Evolutionary conservation across 2,797 vertebrate species (phyloP).

Genomic region (Notolepis coatsorum): DNA sequence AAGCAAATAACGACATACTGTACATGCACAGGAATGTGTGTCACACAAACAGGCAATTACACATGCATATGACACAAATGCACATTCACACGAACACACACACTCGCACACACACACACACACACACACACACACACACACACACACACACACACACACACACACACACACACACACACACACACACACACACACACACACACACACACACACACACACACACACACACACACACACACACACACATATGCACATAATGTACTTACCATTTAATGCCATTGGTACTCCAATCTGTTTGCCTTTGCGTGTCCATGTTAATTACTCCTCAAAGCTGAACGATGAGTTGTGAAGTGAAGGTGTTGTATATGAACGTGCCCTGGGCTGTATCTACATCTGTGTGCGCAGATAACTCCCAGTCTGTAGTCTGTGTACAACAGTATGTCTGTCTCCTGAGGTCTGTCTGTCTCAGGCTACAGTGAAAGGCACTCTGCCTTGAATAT

Average conservation of each 20-base stretch:
- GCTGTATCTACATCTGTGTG: constrained; percentile 16
- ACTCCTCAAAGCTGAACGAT: constrained; percentile 52
- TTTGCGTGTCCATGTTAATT: constrained; percentile 56
- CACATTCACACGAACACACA: no score
- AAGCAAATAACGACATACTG: no score
- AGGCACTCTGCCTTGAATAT: no score
- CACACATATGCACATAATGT: neutral
- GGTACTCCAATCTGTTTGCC: constrained; percentile 36
- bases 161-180: constrained; percentile 19
- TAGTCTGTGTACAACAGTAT: neutral
- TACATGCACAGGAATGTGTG: no score
- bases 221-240: constrained; percentile 4
- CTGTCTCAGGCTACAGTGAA: neutral
- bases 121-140: neutral
- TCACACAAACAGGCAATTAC: no score
- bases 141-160: neutral
- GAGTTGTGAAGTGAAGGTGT: constrained; percentile 40
- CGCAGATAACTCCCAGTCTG: neutral
- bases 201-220: constrained; percentile 1
- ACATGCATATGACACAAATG: neutral
- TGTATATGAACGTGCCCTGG: constrained; percentile 18
- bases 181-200: neutral
- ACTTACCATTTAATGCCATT: constrained; percentile 37
- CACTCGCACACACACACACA: no score
- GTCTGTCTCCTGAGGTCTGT: neutral